Base-by-base conservation (phyloP, 53 echinoderm and acorn worm species). In the Mesocentrotus franciscanus region DNA sequence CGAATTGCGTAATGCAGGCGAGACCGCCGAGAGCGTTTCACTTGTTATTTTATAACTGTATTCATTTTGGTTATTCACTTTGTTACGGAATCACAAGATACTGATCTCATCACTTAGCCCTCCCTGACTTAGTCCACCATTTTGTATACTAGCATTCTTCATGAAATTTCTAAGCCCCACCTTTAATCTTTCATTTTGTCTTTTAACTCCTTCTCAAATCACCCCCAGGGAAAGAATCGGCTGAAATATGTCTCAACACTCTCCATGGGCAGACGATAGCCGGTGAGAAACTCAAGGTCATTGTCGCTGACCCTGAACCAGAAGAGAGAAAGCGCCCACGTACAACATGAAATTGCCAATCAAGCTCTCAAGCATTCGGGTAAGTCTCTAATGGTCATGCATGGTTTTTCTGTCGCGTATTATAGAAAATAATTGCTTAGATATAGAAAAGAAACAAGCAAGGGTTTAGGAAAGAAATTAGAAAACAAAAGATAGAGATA, bases 251-350 rank as follows among this genome's bases (percentile, higher is more conserved):
- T 56, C 95, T 98, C 60, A 97, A 96, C 68, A 94, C 96, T 34
- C 94, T 99, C 20, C 98, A 99, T 71, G 99, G 99, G 17, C 98
- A 98, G 87, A 97, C 98, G 55, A 94, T 99, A 11, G 96, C 97
- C 8, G 98, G 98, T 29, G 97, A 96, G 62, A 95, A 97, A 49
- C 90, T 99, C 17, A 99, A 99, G 93, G 99, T 99, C 78, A 92
- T 99, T 75, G 96, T 96, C 56, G 99, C 99, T 11, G 99, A 99
- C 85, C 99, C 99, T 24, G 97, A 98, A 78, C 92, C 93, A 36
- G 95, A 95, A 55, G 85, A 85, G 61, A 85, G 85, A n/a, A 94
- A 94, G 87, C 95, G 95, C 85, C 95, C 95, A 70, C 95, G 95
- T 35, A 94, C 95, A 15, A 94, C 85, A 5, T 94, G 32, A 75